These are phyloP conservation scores for Nixonia krombeini DNA, from an alignment of 1,140 invertebrate species.

Conservation along the genomic window DNA sequence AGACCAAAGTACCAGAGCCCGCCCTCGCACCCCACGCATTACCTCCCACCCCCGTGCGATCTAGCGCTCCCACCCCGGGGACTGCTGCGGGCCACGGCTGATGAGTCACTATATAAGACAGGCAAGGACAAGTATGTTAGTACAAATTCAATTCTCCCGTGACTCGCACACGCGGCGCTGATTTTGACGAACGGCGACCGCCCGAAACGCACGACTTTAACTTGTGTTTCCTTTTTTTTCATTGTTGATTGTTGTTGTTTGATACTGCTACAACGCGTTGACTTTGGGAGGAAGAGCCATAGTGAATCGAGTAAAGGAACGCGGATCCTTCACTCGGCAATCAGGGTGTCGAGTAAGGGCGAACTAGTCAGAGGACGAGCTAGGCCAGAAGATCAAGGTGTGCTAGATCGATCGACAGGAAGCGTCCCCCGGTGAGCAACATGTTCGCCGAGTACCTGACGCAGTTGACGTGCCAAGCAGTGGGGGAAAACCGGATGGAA, in stretches of 20 bases:
- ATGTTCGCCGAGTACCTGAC: conserved; percentile 58
- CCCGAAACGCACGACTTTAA: neutral
- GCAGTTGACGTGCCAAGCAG: conserved; percentile 48
- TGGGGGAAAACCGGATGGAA: conserved; percentile 45
- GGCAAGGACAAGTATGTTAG: conserved; percentile 71
- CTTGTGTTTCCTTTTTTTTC: neutral
- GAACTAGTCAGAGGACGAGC: neutral
- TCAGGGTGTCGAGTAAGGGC: neutral
- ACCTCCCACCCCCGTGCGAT: conserved; percentile 35
- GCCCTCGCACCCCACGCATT: conserved; percentile 36
- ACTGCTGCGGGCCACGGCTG: conserved; percentile 57
- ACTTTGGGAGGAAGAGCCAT: no score
- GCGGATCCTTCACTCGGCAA: no score
- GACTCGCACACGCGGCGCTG: conserved; percentile 56
- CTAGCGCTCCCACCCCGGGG: conserved; percentile 41
- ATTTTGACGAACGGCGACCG: conserved; percentile 32
- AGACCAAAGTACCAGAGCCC: conserved; percentile 18
- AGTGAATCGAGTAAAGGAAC: conserved; percentile 2
- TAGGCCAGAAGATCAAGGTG: neutral
- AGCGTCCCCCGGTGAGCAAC: conserved; percentile 13
- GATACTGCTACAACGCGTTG: no score
- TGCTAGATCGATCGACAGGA: no score
- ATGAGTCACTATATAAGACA: conserved; percentile 71
- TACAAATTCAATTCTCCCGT: conserved; percentile 68
- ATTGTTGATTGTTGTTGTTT: no score